A percentile compares a stretch with the other conserved stretches of the same genome.
Conservation (phyloP, 2,797 vertebrate genomes). For the Brachyrhaphis roseni region DNA sequence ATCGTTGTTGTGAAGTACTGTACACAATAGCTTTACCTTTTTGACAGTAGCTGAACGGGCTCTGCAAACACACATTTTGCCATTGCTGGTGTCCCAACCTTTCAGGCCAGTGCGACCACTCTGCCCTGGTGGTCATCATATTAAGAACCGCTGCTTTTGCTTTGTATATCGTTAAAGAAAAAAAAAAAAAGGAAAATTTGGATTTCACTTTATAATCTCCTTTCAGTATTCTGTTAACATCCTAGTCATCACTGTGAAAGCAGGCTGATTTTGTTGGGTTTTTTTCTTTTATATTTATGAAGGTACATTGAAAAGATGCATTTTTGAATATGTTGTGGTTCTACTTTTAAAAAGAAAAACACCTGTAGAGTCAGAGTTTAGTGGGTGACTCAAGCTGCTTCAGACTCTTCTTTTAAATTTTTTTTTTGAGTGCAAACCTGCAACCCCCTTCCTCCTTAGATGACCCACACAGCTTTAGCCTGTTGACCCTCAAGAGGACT, state of each 20-base stretch:
- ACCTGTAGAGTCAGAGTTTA: conserved; percentile 71
- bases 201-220: conserved; percentile 83
- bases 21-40: conserved; percentile 87
- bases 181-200: conserved; percentile 64
- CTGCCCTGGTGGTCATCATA: conserved; percentile 72
- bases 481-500: conserved; percentile 55
- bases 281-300: conserved; percentile 81
- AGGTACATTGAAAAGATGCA: conserved; percentile 85
- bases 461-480: conserved; percentile 47
- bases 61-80: conserved; percentile 64
- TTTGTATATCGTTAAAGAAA: conserved; percentile 66
- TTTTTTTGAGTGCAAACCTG: conserved; percentile 73
- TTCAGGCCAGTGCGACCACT: conserved; percentile 77
- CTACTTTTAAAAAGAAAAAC: conserved; percentile 56
- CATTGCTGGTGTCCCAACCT: conserved; percentile 66
- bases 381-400: conserved; percentile 85
- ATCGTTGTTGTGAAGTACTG: conserved; percentile 82
- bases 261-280: conserved; percentile 76
- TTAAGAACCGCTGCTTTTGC: conserved; percentile 83
- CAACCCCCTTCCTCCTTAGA: conserved; percentile 20
- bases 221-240: conserved; percentile 86
- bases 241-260: conserved; percentile 86
- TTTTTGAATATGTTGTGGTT: conserved; percentile 77
- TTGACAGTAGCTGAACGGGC: conserved; percentile 66
- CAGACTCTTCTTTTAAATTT: conserved; percentile 59